phyloP scores from a whole-genome alignment of 2,113 vertebrate species.

The Anthoscopus minutus region DNA sequence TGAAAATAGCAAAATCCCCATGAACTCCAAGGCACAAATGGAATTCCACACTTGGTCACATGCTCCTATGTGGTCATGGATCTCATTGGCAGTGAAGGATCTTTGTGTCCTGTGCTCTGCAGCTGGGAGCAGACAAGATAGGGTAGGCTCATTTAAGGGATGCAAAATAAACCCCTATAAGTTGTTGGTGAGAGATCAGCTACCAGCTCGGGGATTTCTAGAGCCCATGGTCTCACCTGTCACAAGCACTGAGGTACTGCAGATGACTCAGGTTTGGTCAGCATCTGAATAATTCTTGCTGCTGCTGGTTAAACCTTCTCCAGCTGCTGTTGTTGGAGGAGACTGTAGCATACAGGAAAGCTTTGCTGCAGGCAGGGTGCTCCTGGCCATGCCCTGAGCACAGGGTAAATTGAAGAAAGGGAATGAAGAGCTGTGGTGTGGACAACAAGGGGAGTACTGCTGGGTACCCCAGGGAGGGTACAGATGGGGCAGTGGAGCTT shows the following conservation, averaged over 20 bases:
- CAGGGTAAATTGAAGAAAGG: not conserved
- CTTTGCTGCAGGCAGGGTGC: not conserved
- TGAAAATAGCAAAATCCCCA: not conserved
- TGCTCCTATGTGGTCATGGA: not conserved
- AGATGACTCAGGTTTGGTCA: not conserved
- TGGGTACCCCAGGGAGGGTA: rapidly evolving
- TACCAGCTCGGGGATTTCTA: not conserved
- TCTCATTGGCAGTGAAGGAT: not conserved
- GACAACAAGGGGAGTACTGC: not conserved
- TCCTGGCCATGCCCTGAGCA: not conserved
- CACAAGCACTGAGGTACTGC: not conserved
- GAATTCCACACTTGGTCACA: not conserved
- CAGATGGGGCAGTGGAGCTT: not conserved
- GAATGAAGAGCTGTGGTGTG: not conserved
- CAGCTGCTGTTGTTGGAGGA: not conserved
- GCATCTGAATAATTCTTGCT: not conserved
- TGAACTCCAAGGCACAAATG: not conserved
- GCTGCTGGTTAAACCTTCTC: not conserved
- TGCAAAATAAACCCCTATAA: not conserved
- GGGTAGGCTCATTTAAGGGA: not conserved
- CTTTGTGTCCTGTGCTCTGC: not conserved
- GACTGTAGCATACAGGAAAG: not conserved
- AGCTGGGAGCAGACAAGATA: not conserved
- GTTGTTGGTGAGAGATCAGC: not conserved
- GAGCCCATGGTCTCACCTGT: not conserved